Conservation (phyloP, 1,140 invertebrate species). For the Apis florea region DNA sequence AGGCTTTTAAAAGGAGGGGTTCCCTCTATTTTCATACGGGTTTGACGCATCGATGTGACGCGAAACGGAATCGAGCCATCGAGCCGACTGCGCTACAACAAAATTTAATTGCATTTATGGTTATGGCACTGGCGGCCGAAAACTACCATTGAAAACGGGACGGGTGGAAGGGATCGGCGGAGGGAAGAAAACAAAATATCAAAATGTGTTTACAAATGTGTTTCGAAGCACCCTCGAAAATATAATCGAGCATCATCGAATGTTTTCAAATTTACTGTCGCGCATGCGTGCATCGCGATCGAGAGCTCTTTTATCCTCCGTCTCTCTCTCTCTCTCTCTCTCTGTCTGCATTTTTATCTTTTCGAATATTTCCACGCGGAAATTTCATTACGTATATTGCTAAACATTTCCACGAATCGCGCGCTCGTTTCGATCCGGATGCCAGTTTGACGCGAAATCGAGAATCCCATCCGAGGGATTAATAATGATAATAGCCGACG, state of each 20-base stretch:
- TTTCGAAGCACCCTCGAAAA: not conserved
- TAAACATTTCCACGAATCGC: not conserved
- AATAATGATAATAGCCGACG: conserved; percentile 5
- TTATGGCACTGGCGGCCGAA: not conserved
- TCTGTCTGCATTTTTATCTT: not conserved
- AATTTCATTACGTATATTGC: conserved; percentile 19
- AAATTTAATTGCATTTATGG: conserved; percentile 1
- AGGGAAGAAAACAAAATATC: not conserved
- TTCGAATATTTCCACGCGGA: not conserved
- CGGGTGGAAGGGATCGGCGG: too few species aligned
- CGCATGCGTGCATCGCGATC: not conserved
- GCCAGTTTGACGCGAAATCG: not conserved
- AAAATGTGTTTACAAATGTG: not conserved
- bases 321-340: not conserved
- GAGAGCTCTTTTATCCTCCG: not conserved
- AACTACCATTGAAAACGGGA: not conserved
- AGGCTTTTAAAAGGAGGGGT: not conserved
- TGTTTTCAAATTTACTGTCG: not conserved
- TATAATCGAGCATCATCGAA: not conserved
- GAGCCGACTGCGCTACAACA: not conserved
- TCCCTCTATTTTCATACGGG: not conserved
- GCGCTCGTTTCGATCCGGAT: not conserved
- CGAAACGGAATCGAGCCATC: conserved; percentile 10
- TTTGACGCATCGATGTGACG: not conserved
- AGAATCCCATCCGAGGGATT: conserved; percentile 11